Conservation (phyloP, 2,797 vertebrate genomes). For the Neostethus bicornis region DNA sequence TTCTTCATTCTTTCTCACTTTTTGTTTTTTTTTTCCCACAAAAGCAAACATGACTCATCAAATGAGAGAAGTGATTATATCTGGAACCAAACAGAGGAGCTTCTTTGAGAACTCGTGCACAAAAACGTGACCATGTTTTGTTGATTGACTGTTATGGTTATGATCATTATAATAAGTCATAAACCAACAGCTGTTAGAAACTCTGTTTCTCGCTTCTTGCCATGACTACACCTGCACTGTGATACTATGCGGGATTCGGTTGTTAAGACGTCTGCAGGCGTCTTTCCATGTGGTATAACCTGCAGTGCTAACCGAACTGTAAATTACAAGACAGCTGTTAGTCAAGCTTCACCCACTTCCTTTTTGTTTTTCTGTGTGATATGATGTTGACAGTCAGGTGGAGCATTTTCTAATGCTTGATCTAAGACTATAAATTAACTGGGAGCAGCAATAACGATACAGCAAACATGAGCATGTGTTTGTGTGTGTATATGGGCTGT, state of each 20-base stretch:
- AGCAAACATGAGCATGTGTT: constrained; percentile 9
- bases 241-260: constrained; percentile 33
- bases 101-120: constrained; percentile 34
- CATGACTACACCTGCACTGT: constrained; percentile 44
- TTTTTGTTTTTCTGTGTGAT: constrained; percentile 28
- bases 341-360: constrained; percentile 36
- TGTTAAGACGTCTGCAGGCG: constrained; percentile 19
- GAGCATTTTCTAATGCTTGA: constrained; percentile 65
- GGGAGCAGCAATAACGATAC: constrained; percentile 49
- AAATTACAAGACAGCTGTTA: constrained; percentile 63
- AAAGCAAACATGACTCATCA: constrained; percentile 35
- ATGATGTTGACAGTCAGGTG: constrained; percentile 44
- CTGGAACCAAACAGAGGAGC: constrained; percentile 20
- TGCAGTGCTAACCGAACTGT: constrained; percentile 47
- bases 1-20: neutral
- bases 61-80: constrained; percentile 22
- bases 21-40: constrained; percentile 20
- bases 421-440: constrained; percentile 55
- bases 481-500: constrained; percentile 13
- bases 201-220: constrained; percentile 34
- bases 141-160: constrained; percentile 63
- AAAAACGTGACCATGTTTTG: constrained; percentile 33
- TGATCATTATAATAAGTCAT: constrained; percentile 64
- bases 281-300: constrained; percentile 49
- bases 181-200: constrained; percentile 62